Conservation (phyloP, 2,888 invertebrate species). For the Chloroclystis v-ata region DNA sequence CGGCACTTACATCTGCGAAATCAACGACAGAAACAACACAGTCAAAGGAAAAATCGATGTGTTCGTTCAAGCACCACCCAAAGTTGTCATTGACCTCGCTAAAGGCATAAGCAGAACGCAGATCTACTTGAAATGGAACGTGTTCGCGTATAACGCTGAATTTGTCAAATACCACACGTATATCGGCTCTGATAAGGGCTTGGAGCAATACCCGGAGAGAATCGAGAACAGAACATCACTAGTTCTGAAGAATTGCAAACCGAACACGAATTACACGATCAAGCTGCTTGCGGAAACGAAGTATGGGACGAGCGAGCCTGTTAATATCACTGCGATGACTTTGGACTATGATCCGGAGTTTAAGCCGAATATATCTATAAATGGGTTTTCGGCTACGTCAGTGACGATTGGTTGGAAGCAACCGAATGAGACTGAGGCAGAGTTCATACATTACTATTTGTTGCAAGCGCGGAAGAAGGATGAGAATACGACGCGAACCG, state of each 20-base stretch:
- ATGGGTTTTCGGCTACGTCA: slow-evolving; percentile 82
- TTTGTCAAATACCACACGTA: too few species aligned
- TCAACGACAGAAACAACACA: slow-evolving; percentile 52
- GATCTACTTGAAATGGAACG: slow-evolving; percentile 90
- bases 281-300: slow-evolving; percentile 82
- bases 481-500: slow-evolving; percentile 73
- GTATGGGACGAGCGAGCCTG: slow-evolving; percentile 77
- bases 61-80: slow-evolving; percentile 83
- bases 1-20: slow-evolving; percentile 73
- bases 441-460: slow-evolving; percentile 86
- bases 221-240: slow-evolving; percentile 83
- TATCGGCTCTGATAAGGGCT: background rate
- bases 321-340: slow-evolving; percentile 73
- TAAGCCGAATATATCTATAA: slow-evolving; percentile 86
- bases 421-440: slow-evolving; percentile 80
- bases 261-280: slow-evolving; percentile 82
- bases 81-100: slow-evolving; percentile 83
- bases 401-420: slow-evolving; percentile 89
- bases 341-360: slow-evolving; percentile 86
- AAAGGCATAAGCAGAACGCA: slow-evolving; percentile 86
- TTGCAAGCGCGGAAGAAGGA: slow-evolving; percentile 80
- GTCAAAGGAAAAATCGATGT: slow-evolving; percentile 68
- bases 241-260: slow-evolving; percentile 81
- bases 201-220: slow-evolving; percentile 47
- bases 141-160: slow-evolving; percentile 85